Evolutionary conservation across 2,113 vertebrate genomes (phyloP).

Genomic region (Vulpes lagopus): DNA sequence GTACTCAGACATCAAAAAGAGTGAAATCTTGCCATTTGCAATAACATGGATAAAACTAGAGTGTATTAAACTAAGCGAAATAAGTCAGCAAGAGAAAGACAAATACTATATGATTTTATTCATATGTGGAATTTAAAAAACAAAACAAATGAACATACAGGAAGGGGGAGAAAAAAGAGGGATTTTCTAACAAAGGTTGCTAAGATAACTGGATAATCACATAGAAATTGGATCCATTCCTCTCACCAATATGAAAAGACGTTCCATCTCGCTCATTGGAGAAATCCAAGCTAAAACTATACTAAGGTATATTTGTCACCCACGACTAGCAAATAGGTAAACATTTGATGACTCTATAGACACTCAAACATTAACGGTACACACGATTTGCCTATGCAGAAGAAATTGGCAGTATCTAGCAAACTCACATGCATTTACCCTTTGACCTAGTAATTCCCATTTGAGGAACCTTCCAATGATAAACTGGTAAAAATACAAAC

Average conservation of each 20-base stretch:
- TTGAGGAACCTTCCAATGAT: background rate
- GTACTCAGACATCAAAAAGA: no score
- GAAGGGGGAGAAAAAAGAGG: background rate
- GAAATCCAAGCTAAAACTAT: constrained; percentile 19
- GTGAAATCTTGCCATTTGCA: no score
- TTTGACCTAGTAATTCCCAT: background rate
- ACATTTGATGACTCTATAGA: background rate
- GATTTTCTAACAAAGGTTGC: background rate
- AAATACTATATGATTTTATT: no score
- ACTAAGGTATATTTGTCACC: background rate
- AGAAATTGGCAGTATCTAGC: background rate
- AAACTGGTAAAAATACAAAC: background rate
- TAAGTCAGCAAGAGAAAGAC: no score
- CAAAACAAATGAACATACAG: no score
- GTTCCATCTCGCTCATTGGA: background rate
- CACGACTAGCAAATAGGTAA: background rate
- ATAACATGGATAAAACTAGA: no score
- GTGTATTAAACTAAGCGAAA: no score
- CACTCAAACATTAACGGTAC: background rate
- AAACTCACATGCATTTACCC: background rate
- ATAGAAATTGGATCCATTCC: background rate
- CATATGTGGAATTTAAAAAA: no score
- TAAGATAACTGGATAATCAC: background rate
- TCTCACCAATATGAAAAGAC: background rate
- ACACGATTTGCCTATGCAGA: background rate